Evolutionary conservation across 2,113 vertebrate genomes (phyloP), one percentile per base, ranked within the genome.

Genomic region (Dicrurus megarhynchus): DNA sequence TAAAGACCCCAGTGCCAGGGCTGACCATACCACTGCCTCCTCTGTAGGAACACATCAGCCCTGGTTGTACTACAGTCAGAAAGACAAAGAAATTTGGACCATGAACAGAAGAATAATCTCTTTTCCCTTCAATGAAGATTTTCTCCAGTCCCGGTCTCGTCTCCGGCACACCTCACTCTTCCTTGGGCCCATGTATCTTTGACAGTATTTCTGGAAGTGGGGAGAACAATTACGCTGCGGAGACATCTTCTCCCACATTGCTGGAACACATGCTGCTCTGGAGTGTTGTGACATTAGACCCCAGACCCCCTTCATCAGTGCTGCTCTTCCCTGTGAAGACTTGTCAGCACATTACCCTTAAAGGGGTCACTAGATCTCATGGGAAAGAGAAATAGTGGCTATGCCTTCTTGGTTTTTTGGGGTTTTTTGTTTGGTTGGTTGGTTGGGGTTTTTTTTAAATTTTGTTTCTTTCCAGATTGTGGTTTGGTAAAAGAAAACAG

Each of bases 51-150:
- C 13, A 46, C 19, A 24, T 30, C 26, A 68, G 35, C 33, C 37
- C 13, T 69, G 15, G 32, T 59, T 0, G 0, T 49, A 8, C 21
- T 46, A 32, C 24, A 32, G 32, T 22, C 4, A 6, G 67, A 67
- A 67, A 78, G 24, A 55, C n/a, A 57, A 49, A 73, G 39, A 50
- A 60, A n/a, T 69, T 16, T 57, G 42, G n/a, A 53, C 8, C 14
- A 57, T 1, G 0, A 49, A 16, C 16, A 57, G 50, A 82, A 79
- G 28, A 75, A 49, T 7, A 6, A 52, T 14, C 3, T 70, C 13
- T 86, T 88, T 88, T 71, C 26, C 47, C 26, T 50, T 76, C 26
- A 59, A 57, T 35, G n/a, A 4, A 85, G 10, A 37, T 71, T 78
- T 92, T 47, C 26, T 79, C 53, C 84, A 60, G 28, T 44, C 12